Base-by-base conservation (phyloP, 2,888 invertebrate species). In the Eilema sororculum region DNA sequence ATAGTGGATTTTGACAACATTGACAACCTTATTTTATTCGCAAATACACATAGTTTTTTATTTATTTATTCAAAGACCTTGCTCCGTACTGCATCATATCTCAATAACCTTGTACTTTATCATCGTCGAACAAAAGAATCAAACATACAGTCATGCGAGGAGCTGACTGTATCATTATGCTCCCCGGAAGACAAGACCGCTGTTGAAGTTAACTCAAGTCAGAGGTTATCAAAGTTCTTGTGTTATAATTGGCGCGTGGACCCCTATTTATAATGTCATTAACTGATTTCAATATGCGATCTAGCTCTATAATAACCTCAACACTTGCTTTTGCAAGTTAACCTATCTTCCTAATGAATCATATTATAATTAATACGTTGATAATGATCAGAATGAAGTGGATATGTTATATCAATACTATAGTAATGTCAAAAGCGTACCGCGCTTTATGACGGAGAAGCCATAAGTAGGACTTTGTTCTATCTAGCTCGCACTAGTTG, bases 161-260 rank as follows among this genome's bases (percentile, higher is more conserved):
- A 33, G 3, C 37, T 37, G 10, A 62, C 61, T 37, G 37, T 37
- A 37, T 22, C n/a, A 62, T 61, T 37, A 37, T 24, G 16, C 24
- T 37, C 61, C 37, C 37, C 37, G 61, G 61, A 37, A 62, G 33
- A 37, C 37, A 33, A 62, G 61, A 62, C 5, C 37, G 37, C 61
- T 25, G 64, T 80, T 78, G 82, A 78, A 3, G 6, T n/a, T 9
- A 52, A 52, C 9, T 52, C 80, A 76, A 74, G 69, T 67, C 73
- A 80, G 82, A 80, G 78, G 76, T 80, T 80, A 82, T 73, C 74
- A 33, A 71, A 63, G 71, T 73, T 72, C 71, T 68, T 80, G 77
- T 72, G 78, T 81, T 80, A 80, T 76, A 81, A 80, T 80, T 46
- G 46, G 12, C 1, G 46, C 46, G 46, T 20, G 20, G 52, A 52